Evolutionary conservation across 2,888 invertebrate species (phyloP).

Genomic region (Himalopsyche japonica): DNA sequence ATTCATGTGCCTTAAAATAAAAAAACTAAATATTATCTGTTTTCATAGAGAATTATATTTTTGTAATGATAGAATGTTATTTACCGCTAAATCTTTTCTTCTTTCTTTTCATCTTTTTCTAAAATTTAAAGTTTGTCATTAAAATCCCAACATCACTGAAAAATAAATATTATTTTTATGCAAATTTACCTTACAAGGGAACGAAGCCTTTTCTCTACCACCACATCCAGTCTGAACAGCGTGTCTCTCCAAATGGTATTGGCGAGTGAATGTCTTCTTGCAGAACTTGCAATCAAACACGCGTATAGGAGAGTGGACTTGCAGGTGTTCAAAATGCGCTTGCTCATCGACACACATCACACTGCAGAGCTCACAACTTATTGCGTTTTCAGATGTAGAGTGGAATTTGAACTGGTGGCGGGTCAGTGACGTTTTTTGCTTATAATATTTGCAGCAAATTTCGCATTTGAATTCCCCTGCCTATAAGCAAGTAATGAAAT

Average conservation of each 20-base stretch:
- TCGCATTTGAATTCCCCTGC: constrained; percentile 53
- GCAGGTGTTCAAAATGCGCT: constrained; percentile 67
- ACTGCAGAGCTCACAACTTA: constrained; percentile 68
- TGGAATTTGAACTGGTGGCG: constrained; percentile 73
- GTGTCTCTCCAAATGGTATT: constrained; percentile 75
- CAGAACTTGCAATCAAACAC: constrained; percentile 68
- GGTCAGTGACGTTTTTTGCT: constrained; percentile 66
- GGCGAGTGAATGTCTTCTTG: constrained; percentile 72
- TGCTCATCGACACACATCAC: constrained; percentile 67
- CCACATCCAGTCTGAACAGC: constrained; percentile 70
- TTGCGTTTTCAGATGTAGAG: constrained; percentile 61
- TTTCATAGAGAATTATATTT: too few relatives aligned
- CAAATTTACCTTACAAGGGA: constrained; percentile 48
- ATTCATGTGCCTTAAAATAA: too few relatives aligned
- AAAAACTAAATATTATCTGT: too few relatives aligned
- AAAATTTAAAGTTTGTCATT: too few relatives aligned
- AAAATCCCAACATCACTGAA: too few relatives aligned
- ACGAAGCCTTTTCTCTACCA: constrained; percentile 51
- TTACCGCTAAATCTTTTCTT: too few relatives aligned
- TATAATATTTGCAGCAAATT: constrained; percentile 74
- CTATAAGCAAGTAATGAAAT: constrained; percentile 41
- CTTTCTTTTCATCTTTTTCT: too few relatives aligned
- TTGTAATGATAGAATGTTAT: too few relatives aligned
- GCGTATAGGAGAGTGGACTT: constrained; percentile 53
- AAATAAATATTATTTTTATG: background rate